phyloP scores from a whole-genome alignment of 2,113 vertebrate genomes.

The Myrmophylax atrothorax region DNA sequence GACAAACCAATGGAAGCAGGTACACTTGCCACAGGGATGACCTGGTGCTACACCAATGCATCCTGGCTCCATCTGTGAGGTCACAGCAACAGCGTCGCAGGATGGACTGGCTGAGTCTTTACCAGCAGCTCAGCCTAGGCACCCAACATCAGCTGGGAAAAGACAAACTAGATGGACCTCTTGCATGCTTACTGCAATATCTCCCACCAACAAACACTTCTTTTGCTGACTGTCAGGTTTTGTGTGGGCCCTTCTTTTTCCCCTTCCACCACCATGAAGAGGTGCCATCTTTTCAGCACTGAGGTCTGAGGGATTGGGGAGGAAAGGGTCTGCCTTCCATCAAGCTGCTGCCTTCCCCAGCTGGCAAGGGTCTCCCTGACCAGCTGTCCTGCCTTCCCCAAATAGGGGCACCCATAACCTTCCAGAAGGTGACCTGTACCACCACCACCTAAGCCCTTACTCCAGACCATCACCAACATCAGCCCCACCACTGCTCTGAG shows the following conservation, averaged over 20 bases:
- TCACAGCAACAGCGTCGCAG: accelerated
- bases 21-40: too few relatives aligned
- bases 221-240: neutral
- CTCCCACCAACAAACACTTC: neutral
- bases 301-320: neutral
- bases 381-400: neutral
- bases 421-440: neutral
- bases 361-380: neutral
- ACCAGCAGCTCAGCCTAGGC: too few relatives aligned
- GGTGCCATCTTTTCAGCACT: neutral
- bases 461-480: neutral
- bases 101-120: neutral
- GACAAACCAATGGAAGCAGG: neutral
- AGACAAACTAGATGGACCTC: neutral
- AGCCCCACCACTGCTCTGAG: neutral
- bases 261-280: neutral
- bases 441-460: neutral
- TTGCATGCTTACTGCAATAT: neutral
- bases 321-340: neutral
- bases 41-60: neutral
- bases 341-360: neutral
- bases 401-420: neutral
- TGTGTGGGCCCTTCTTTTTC: neutral
- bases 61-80: neutral
- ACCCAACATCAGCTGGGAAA: neutral